Percentiles rank a stretch among this genome's conserved stretches.
These are phyloP conservation scores for Furcifer pardalis DNA, from an alignment of 2,797 vertebrate genomes.

Conservation along the genomic window DNA sequence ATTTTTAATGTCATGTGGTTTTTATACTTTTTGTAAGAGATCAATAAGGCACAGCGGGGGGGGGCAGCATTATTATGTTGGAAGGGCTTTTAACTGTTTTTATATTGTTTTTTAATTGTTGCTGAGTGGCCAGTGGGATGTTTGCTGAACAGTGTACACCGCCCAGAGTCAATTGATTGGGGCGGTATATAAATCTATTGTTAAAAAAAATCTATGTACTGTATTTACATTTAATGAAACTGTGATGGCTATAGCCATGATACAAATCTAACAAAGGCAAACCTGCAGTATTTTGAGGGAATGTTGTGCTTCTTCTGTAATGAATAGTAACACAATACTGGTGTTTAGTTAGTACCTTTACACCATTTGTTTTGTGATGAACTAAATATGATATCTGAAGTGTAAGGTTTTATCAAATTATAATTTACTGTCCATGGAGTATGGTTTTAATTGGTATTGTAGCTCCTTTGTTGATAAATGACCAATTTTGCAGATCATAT, in stretches of 20 bases:
- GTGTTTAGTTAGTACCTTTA: slow-evolving; percentile 75
- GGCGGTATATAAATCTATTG: too few relatives aligned
- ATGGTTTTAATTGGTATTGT: neutral
- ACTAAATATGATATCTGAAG: slow-evolving; percentile 66
- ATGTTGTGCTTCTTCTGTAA: slow-evolving; percentile 64
- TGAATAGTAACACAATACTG: slow-evolving; percentile 50
- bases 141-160: too few relatives aligned
- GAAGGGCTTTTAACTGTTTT: too few relatives aligned
- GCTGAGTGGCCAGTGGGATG: too few relatives aligned
- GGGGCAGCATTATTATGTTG: too few relatives aligned
- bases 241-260: neutral
- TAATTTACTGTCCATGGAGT: too few relatives aligned
- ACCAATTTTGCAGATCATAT: neutral
- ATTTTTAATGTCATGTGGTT: too few relatives aligned
- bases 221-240: neutral
- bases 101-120: too few relatives aligned
- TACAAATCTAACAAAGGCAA: neutral
- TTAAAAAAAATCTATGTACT: too few relatives aligned
- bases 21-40: too few relatives aligned
- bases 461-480: neutral
- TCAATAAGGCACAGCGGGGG: too few relatives aligned
- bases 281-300: neutral
- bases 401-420: slow-evolving; percentile 35
- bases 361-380: slow-evolving; percentile 35
- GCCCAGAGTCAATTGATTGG: too few relatives aligned